phyloP scores from a whole-genome alignment of 2,113 vertebrate species.

The Pollachius pollachius region DNA sequence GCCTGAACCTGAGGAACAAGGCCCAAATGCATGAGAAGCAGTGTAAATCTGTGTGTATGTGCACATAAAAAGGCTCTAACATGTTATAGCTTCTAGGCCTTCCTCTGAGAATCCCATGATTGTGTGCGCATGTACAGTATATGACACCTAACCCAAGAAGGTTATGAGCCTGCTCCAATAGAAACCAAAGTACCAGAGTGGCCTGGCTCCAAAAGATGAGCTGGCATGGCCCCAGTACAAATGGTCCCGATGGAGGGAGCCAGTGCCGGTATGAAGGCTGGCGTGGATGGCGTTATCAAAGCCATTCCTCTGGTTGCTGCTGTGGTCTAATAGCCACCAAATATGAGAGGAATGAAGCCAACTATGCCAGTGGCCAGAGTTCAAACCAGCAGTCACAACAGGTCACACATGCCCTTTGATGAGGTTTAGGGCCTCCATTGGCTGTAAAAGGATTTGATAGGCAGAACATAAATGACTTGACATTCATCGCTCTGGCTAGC shows the following conservation, averaged over 20 bases:
- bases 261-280: conserved; percentile 12
- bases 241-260: neutral
- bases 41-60: conserved; percentile 13
- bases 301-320: conserved; percentile 27
- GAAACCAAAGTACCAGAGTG: neutral
- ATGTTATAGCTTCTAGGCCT: neutral
- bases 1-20: conserved; percentile 37
- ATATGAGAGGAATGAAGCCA: conserved; percentile 52
- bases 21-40: conserved; percentile 26
- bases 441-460: conserved; percentile 59
- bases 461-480: conserved; percentile 17
- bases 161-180: neutral
- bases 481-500: neutral
- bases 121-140: neutral
- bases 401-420: conserved; percentile 48
- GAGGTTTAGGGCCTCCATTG: conserved; percentile 43
- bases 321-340: conserved; percentile 53
- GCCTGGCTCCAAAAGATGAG: neutral
- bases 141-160: neutral
- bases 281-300: conserved; percentile 43
- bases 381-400: conserved; percentile 50
- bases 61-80: neutral
- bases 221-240: neutral
- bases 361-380: conserved; percentile 38
- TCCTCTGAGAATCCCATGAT: conserved; percentile 2